phyloP scores from a whole-genome alignment of 2,888 invertebrate species.

The Malthinus flaveolus region DNA sequence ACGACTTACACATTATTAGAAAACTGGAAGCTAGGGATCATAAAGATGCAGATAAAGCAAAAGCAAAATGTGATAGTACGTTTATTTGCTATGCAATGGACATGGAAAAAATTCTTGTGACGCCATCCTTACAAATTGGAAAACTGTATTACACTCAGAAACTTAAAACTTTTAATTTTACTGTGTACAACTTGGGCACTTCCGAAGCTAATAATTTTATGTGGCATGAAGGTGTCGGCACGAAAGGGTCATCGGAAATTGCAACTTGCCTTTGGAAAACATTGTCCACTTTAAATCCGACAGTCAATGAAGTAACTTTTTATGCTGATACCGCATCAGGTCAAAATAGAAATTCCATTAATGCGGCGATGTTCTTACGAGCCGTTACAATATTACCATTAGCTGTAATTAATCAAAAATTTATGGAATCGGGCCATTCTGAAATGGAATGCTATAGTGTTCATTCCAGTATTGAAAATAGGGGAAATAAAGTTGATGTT shows the following conservation, averaged over 20 bases:
- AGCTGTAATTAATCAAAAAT: slow-evolving; percentile 21
- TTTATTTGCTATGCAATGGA: neutral
- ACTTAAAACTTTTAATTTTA: slow-evolving; percentile 29
- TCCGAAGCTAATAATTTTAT: slow-evolving; percentile 18
- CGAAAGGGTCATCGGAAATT: too few relatives aligned
- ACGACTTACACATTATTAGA: too few relatives aligned
- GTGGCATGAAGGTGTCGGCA: neutral
- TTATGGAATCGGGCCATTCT: slow-evolving; percentile 13
- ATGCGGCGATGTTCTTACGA: slow-evolving; percentile 23
- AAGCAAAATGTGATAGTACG: too few relatives aligned
- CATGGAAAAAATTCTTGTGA: too few relatives aligned
- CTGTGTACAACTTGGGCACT: too few relatives aligned
- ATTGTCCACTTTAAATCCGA: too few relatives aligned
- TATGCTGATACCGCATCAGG: slow-evolving; percentile 19
- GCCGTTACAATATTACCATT: slow-evolving; percentile 15
- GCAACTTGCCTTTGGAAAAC: too few relatives aligned
- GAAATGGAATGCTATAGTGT: slow-evolving; percentile 32
- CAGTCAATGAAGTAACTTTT: too few relatives aligned
- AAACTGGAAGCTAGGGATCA: too few relatives aligned
- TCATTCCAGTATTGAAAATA: slow-evolving; percentile 23
- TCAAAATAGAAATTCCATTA: slow-evolving; percentile 25
- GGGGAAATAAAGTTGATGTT: slow-evolving; percentile 27
- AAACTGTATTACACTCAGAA: slow-evolving; percentile 40
- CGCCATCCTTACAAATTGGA: too few relatives aligned
- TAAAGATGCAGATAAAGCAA: too few relatives aligned